Evolutionary conservation across 2,888 invertebrate genomes (phyloP).

Genomic region (Hydropsyche betteni): DNA sequence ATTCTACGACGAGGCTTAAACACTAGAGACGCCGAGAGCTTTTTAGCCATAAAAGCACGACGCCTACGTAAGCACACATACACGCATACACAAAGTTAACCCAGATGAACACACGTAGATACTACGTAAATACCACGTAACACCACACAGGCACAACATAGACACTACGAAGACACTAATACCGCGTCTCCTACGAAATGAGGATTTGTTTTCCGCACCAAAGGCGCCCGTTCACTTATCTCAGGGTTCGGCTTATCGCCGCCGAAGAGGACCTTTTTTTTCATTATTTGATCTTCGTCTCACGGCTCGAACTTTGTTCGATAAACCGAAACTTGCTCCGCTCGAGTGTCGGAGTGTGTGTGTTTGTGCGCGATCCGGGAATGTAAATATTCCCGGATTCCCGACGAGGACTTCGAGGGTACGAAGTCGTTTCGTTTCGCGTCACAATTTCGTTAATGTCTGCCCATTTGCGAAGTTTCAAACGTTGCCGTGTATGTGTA

Average conservation of each 20-base stretch:
- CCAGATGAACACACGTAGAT: too few species aligned
- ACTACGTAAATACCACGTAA: too few species aligned
- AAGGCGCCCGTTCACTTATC: constrained; percentile 35
- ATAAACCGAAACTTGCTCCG: constrained; percentile 33
- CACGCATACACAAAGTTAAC: too few species aligned
- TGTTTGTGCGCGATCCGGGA: background rate
- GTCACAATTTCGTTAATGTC: constrained; percentile 22
- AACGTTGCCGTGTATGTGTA: background rate
- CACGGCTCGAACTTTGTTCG: constrained; percentile 12
- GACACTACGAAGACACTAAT: too few species aligned
- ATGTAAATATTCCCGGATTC: constrained; percentile 18
- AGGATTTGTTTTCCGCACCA: constrained; percentile 48
- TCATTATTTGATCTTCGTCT: constrained; percentile 44
- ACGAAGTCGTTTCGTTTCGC: constrained; percentile 9
- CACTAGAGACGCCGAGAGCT: too few species aligned
- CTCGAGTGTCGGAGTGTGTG: too few species aligned
- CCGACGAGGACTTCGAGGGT: background rate
- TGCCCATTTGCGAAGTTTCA: constrained; percentile 11
- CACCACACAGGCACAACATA: too few species aligned
- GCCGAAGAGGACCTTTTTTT: constrained; percentile 32
- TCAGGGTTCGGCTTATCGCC: constrained; percentile 14
- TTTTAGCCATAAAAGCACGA: too few species aligned
- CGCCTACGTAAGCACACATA: too few species aligned
- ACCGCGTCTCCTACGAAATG: constrained; percentile 37
- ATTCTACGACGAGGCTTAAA: too few species aligned